Percentiles rank a stretch among this genome's conserved stretches.
phyloP scores from a whole-genome alignment of 2,797 vertebrate species.

The Acomys russatus region DNA sequence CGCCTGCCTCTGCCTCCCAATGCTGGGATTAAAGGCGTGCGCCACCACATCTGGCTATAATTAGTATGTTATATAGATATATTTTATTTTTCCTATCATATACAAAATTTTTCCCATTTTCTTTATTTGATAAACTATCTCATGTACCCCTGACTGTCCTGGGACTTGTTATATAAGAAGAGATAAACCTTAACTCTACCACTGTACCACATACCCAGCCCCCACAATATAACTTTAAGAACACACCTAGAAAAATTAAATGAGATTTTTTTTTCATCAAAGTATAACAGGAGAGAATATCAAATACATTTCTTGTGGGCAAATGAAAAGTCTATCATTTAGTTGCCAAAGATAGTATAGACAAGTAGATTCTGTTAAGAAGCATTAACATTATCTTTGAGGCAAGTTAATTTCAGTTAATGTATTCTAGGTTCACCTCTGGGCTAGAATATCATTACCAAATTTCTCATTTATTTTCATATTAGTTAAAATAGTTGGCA shows the following conservation, averaged over 20 bases:
- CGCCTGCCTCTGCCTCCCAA: too few species aligned
- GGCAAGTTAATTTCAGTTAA: conserved; percentile 19
- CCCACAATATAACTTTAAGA: background rate
- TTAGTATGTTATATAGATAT: background rate
- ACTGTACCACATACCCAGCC: background rate
- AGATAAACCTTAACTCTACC: background rate
- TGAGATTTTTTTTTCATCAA: background rate
- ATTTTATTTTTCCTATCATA: background rate
- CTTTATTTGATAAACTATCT: background rate
- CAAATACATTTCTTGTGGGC: background rate
- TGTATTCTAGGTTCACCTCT: conserved; percentile 23
- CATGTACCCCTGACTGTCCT: background rate
- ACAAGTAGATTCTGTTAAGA: conserved; percentile 10
- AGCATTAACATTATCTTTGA: background rate
- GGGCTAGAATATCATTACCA: background rate
- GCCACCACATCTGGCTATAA: too few species aligned
- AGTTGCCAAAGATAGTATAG: background rate
- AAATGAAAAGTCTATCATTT: conserved; percentile 14
- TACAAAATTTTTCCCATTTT: background rate
- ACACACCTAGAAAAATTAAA: background rate
- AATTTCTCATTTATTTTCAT: conserved; percentile 40
- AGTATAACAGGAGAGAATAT: background rate
- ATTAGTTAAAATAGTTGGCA: background rate
- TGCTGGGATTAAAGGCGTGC: too few species aligned
- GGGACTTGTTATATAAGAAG: background rate